Percentiles rank a stretch among this genome's conserved stretches.
These are phyloP conservation scores for Corythoichthys haematopterus DNA, from an alignment of 2,113 vertebrate genomes.

Conservation along the genomic window DNA sequence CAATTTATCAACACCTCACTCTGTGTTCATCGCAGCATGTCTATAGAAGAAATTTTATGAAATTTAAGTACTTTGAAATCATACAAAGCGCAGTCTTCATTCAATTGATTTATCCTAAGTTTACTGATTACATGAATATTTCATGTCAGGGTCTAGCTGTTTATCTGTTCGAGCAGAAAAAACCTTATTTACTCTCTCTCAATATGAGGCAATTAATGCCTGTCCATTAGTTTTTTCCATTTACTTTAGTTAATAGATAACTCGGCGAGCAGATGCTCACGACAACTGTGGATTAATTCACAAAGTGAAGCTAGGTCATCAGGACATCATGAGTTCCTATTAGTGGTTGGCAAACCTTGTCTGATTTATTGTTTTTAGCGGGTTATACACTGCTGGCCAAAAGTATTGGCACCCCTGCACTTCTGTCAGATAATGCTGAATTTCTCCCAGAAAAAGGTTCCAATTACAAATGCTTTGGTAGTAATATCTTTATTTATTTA, in stretches of 20 bases:
- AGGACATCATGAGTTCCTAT: neutral
- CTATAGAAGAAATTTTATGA: too few species aligned
- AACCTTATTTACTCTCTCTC: constrained; percentile 1
- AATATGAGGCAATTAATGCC: constrained; percentile 8
- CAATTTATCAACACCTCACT: constrained; percentile 33
- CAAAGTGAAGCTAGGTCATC: constrained; percentile 3
- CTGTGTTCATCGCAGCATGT: constrained; percentile 22
- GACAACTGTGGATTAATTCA: constrained; percentile 10
- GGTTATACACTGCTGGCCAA: too few species aligned
- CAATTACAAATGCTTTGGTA: too few species aligned
- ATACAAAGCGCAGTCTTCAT: constrained; percentile 22
- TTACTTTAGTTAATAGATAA: constrained; percentile 41
- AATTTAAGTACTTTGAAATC: neutral
- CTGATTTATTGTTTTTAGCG: constrained; percentile 1
- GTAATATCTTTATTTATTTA: too few species aligned
- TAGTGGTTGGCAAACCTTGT: neutral
- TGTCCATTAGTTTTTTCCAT: constrained; percentile 30
- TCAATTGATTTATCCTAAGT: constrained; percentile 1
- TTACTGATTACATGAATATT: constrained; percentile 19
- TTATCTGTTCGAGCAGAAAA: constrained; percentile 30
- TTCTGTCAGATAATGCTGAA: too few species aligned
- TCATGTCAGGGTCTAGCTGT: constrained; percentile 12
- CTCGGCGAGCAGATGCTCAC: constrained; percentile 8
- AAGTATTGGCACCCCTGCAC: too few species aligned
- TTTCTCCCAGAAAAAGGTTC: too few species aligned